Evolutionary conservation across 1,140 invertebrate species (phyloP).

Genomic region (Rhyacophila brunnea): DNA sequence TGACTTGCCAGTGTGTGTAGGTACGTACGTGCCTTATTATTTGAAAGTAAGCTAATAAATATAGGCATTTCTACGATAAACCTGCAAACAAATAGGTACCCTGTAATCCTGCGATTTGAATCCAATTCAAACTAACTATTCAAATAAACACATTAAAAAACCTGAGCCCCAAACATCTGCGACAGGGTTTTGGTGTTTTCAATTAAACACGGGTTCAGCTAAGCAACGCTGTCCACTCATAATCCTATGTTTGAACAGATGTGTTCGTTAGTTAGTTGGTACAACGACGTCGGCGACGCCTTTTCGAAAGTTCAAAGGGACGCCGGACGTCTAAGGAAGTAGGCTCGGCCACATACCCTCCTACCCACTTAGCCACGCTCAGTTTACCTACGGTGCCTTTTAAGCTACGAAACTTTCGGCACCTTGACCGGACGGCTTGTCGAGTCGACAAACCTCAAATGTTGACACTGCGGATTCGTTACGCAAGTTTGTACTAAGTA

Average conservation of each 20-base stretch:
- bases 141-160: too few species aligned
- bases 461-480: too few species aligned
- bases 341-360: background rate
- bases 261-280: constrained; percentile 25
- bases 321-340: constrained; percentile 3
- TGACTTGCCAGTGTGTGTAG: too few species aligned
- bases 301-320: background rate
- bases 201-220: constrained; percentile 18
- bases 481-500: too few species aligned
- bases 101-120: too few species aligned
- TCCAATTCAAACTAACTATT: too few species aligned
- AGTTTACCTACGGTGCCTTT: constrained; percentile 33
- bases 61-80: too few species aligned
- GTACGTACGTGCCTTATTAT: too few species aligned
- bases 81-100: too few species aligned
- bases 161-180: too few species aligned
- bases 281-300: background rate
- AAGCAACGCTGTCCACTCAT: constrained; percentile 1
- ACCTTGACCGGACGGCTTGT: constrained; percentile 16
- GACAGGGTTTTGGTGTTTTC: background rate
- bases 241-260: constrained; percentile 31
- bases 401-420: constrained; percentile 35
- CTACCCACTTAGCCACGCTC: constrained; percentile 32
- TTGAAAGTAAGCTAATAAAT: too few species aligned
- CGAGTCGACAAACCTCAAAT: too few species aligned